These are phyloP conservation scores for human DNA, from an alignment of 2,113 vertebrate genomes.

Conservation along the genomic window DNA sequence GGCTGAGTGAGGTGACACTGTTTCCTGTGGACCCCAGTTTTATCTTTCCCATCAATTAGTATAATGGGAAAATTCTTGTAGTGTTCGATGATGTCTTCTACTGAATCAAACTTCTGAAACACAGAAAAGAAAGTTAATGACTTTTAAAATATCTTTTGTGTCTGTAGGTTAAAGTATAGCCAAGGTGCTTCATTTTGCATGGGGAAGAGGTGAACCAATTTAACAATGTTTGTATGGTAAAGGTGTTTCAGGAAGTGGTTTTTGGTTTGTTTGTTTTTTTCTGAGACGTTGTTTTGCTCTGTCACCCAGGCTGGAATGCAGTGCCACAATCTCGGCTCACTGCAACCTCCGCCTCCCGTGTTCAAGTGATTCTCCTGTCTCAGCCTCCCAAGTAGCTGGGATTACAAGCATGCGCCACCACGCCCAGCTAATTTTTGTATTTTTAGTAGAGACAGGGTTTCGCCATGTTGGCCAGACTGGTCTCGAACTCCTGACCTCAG, in stretches of 20 bases:
- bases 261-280: too few species aligned
- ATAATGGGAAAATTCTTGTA: constrained; percentile 89
- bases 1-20: constrained; percentile 88
- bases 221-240: not conserved
- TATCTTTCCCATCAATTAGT: constrained; percentile 89
- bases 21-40: constrained; percentile 72
- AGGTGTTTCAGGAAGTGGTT: not conserved
- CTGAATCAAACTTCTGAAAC: constrained; percentile 90
- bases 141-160: not conserved
- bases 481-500: too few species aligned
- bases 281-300: too few species aligned
- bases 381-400: too few species aligned
- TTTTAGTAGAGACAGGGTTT: too few species aligned
- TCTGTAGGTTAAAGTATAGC: not conserved
- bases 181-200: not conserved
- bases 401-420: too few species aligned
- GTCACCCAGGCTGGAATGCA: too few species aligned
- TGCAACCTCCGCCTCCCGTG: too few species aligned
- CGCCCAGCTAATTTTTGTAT: too few species aligned
- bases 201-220: not conserved
- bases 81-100: constrained; percentile 92
- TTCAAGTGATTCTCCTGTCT: too few species aligned
- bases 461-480: too few species aligned
- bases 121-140: constrained; percentile 47
- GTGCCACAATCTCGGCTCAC: too few species aligned